Percentiles rank a stretch among this genome's conserved stretches.
phyloP scores from a whole-genome alignment of 2,797 vertebrate genomes.

The Gastrophryne carolinensis region DNA sequence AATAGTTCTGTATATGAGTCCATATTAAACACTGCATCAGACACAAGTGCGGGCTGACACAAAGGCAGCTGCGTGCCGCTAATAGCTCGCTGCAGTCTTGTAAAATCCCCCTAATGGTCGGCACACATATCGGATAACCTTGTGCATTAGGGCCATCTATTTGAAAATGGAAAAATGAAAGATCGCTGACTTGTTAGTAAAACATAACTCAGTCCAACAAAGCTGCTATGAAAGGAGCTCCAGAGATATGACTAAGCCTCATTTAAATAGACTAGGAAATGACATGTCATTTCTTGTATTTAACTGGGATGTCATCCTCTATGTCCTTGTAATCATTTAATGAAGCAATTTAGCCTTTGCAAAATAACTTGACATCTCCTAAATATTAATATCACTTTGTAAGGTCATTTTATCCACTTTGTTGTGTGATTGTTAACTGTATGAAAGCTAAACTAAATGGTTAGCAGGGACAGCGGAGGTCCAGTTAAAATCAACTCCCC shows the following conservation, averaged over 20 bases:
- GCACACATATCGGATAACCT: neutral
- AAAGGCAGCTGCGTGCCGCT: neutral
- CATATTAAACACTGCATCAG: neutral
- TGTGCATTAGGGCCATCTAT: neutral
- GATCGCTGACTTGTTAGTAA: conserved; percentile 2
- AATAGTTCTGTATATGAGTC: neutral
- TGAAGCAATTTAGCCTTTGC: neutral
- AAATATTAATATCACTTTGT: neutral
- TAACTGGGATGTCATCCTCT: neutral
- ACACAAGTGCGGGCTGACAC: neutral
- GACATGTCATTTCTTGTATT: neutral
- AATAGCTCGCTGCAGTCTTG: neutral
- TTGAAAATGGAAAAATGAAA: neutral
- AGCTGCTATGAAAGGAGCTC: neutral
- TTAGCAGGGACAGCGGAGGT: no score
- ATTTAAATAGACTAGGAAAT: conserved; percentile 1
- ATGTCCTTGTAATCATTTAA: neutral
- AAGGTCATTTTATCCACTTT: neutral
- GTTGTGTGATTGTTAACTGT: neutral
- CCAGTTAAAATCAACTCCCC: no score
- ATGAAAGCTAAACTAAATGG: no score
- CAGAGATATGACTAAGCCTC: neutral
- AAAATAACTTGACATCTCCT: neutral
- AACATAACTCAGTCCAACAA: neutral
- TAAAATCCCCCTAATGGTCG: neutral